Conservation (phyloP, 1,140 invertebrate species). For the Stegodyphus dumicola region DNA sequence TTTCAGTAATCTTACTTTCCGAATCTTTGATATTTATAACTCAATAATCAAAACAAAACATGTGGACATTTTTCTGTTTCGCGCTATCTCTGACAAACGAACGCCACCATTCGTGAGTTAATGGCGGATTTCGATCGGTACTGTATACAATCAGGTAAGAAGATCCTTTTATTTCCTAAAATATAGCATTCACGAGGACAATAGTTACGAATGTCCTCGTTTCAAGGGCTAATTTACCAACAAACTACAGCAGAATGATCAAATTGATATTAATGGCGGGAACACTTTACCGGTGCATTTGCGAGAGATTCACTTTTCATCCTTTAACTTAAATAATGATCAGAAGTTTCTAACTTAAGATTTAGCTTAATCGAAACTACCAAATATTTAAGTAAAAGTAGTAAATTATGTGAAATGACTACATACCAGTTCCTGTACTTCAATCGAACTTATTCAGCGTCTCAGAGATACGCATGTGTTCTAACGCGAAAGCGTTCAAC, state of each 20-base stretch:
- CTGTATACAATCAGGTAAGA: not conserved
- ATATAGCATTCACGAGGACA: not conserved
- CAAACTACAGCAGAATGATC: not conserved
- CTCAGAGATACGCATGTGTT: slow-evolving; percentile 34
- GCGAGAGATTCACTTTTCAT: not conserved
- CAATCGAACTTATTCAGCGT: not conserved
- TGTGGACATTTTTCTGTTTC: slow-evolving; percentile 2
- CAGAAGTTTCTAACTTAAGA: not conserved
- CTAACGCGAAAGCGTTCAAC: slow-evolving; percentile 1
- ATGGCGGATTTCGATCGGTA: slow-evolving; percentile 57
- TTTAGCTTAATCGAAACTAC: not conserved
- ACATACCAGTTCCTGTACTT: slow-evolving; percentile 4
- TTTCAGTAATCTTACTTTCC: too few relatives aligned
- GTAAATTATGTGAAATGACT: not conserved
- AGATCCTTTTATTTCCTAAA: not conserved
- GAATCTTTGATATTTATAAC: too few relatives aligned
- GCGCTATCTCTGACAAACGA: slow-evolving; percentile 35
- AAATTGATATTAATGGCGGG: slow-evolving; percentile 19
- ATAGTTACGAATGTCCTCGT: not conserved
- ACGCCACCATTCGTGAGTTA: slow-evolving; percentile 36
- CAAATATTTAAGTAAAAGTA: not conserved
- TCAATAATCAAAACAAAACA: too few relatives aligned
- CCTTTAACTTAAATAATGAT: not conserved
- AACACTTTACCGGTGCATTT: slow-evolving; percentile 28
- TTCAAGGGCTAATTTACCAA: not conserved